A percentile compares a stretch with the other conserved stretches of the same genome.
Conservation (phyloP, 2,113 vertebrate species). For the Notarius lentiginosus region DNA sequence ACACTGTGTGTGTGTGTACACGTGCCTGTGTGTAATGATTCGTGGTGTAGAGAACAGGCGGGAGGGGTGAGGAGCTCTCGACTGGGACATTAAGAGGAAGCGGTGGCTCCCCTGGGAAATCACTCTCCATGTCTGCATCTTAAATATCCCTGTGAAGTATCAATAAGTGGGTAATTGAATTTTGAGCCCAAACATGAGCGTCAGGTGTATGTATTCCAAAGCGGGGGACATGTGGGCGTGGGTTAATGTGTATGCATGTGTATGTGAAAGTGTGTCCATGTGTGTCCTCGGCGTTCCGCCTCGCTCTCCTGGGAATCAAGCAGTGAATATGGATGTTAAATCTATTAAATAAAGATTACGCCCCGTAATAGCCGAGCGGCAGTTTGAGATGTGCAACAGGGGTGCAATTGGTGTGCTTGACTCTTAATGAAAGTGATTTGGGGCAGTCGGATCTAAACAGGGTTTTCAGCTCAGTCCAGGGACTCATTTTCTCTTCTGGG, state of each 20-base stretch:
- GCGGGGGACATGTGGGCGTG: conserved; percentile 62
- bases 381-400: conserved; percentile 74
- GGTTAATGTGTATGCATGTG: conserved; percentile 54
- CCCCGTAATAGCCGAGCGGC: conserved; percentile 85
- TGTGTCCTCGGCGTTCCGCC: conserved; percentile 76
- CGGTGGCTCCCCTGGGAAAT: conserved; percentile 96
- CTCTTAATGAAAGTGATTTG: conserved; percentile 78
- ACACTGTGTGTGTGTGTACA: conserved; percentile 36
- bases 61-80: conserved; percentile 58
- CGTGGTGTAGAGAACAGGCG: conserved; percentile 58
- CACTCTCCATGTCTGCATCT: conserved; percentile 99
- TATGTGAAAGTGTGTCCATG: conserved; percentile 69
- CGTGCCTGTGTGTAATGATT: conserved; percentile 55
- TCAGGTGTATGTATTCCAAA: conserved; percentile 79
- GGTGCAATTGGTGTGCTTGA: conserved; percentile 75
- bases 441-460: conserved; percentile 61
- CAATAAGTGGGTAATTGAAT: conserved; percentile 99
- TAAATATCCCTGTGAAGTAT: conserved; percentile 99
- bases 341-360: conserved; percentile 99
- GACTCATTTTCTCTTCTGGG: conserved; percentile 65
- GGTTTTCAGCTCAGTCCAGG: conserved; percentile 69
- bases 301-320: conserved; percentile 81
- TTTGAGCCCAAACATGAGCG: conserved; percentile 99
- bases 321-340: conserved; percentile 98
- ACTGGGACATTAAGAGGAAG: conserved; percentile 99